These are phyloP conservation scores for Pelagia noctiluca DNA, from an alignment of 30 jellyfish, hydroid and myxozoan species.

Conservation along the genomic window DNA sequence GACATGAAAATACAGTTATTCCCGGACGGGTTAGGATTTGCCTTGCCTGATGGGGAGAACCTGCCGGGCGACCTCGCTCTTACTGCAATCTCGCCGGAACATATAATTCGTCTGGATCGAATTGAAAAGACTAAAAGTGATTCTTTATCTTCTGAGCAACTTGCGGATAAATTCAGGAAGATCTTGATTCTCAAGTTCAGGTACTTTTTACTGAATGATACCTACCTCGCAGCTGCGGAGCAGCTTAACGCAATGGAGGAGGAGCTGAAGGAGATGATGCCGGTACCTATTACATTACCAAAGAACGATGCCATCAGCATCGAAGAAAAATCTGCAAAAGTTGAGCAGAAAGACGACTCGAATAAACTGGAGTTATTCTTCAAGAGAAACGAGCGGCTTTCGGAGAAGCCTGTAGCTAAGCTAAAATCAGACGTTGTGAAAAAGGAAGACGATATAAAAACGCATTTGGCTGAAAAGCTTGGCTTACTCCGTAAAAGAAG, in stretches of 20 bases:
- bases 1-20: slow-evolving; percentile 90
- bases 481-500: not conserved
- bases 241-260: slow-evolving; percentile 84
- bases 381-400: slow-evolving; percentile 68
- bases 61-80: slow-evolving; percentile 92
- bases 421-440: not conserved
- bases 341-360: slow-evolving; percentile 9
- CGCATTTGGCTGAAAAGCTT: not conserved
- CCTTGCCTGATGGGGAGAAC: slow-evolving; percentile 94
- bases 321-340: not conserved
- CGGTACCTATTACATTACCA: slow-evolving; percentile 41
- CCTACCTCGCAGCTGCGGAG: slow-evolving; percentile 97
- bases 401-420: slow-evolving; percentile 46
- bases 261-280: slow-evolving; percentile 91
- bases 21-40: slow-evolving; percentile 86
- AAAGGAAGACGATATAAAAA: not conserved
- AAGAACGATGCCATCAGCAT: slow-evolving; percentile 3
- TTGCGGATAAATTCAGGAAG: slow-evolving; percentile 58
- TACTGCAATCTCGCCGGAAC: slow-evolving; percentile 90
- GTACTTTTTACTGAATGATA: slow-evolving; percentile 85
- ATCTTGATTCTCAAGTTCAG: slow-evolving; percentile 75
- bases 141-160: slow-evolving; percentile 51
- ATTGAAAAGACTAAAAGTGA: slow-evolving; percentile 27
- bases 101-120: slow-evolving; percentile 59
- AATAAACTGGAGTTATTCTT: slow-evolving; percentile 71